phyloP scores from a whole-genome alignment of 2,888 invertebrate genomes.

The Salpingus planirostris region DNA sequence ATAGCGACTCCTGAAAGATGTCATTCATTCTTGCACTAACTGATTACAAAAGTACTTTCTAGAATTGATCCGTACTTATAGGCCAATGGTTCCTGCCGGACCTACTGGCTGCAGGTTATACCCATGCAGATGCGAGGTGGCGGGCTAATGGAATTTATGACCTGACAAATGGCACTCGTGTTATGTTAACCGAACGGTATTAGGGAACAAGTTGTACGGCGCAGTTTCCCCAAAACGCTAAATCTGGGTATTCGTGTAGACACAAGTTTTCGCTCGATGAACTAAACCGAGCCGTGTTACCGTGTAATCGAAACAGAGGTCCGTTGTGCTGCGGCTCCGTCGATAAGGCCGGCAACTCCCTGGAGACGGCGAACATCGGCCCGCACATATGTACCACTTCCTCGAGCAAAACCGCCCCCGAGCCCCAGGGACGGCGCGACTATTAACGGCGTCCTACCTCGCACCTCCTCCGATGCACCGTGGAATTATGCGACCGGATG shows the following conservation, averaged over 20 bases:
- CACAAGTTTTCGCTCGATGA: slow-evolving; percentile 35
- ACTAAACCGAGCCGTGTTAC: slow-evolving; percentile 36
- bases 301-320: slow-evolving; percentile 41
- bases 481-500: slow-evolving; percentile 31
- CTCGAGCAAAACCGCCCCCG: slow-evolving; percentile 34
- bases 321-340: slow-evolving; percentile 33
- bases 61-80: too few species aligned
- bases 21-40: too few species aligned
- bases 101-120: too few species aligned
- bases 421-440: slow-evolving; percentile 31
- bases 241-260: slow-evolving; percentile 36
- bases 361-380: slow-evolving; percentile 35
- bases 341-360: slow-evolving; percentile 39
- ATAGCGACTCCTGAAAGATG: too few species aligned
- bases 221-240: slow-evolving; percentile 26
- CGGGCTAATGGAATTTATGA: slow-evolving; percentile 9
- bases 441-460: too few species aligned
- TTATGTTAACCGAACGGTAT: slow-evolving; percentile 27
- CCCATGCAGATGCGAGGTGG: not conserved
- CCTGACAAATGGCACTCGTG: slow-evolving; percentile 13
- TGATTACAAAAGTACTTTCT: too few species aligned
- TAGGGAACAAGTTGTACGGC: slow-evolving; percentile 28
- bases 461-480: too few species aligned
- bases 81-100: too few species aligned
- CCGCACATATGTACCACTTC: slow-evolving; percentile 40